Conservation (phyloP, 2,888 invertebrate genomes). For the Drosophila mettleri region DNA sequence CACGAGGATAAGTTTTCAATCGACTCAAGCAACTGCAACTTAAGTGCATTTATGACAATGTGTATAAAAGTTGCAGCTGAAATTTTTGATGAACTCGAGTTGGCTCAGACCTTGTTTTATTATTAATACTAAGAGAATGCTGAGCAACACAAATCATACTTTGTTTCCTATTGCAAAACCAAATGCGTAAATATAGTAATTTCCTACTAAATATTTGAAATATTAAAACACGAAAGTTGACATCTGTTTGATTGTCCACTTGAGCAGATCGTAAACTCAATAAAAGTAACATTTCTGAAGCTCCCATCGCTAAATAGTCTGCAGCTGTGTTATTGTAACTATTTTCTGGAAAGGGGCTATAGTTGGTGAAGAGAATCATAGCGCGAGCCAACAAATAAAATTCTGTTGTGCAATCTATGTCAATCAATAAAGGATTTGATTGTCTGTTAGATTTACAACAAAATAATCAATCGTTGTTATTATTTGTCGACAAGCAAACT, state of each 20-base stretch:
- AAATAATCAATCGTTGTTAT: background rate
- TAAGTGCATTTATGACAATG: conserved; percentile 21
- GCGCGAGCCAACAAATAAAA: no score
- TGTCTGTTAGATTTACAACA: no score
- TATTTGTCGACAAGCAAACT: background rate
- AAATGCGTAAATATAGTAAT: background rate
- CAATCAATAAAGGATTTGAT: background rate
- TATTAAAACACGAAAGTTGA: conserved; percentile 10
- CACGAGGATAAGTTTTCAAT: conserved; percentile 22
- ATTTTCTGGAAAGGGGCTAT: no score
- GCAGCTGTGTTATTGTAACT: background rate
- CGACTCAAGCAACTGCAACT: conserved; percentile 12
- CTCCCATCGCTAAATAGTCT: no score
- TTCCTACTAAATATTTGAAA: background rate
- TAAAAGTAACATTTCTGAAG: no score
- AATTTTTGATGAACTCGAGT: conserved; percentile 37
- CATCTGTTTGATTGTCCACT: background rate
- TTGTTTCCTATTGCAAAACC: background rate
- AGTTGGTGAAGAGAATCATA: background rate
- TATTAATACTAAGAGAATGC: background rate
- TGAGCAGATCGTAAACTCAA: conserved; percentile 17
- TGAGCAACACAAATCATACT: background rate
- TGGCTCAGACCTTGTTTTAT: background rate
- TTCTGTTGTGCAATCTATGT: background rate
- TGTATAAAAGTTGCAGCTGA: conserved; percentile 41